Percentiles rank a stretch among this genome's conserved stretches.
Evolutionary conservation across 2,888 invertebrate genomes (phyloP).

Genomic region (Dascillus cervinus): DNA sequence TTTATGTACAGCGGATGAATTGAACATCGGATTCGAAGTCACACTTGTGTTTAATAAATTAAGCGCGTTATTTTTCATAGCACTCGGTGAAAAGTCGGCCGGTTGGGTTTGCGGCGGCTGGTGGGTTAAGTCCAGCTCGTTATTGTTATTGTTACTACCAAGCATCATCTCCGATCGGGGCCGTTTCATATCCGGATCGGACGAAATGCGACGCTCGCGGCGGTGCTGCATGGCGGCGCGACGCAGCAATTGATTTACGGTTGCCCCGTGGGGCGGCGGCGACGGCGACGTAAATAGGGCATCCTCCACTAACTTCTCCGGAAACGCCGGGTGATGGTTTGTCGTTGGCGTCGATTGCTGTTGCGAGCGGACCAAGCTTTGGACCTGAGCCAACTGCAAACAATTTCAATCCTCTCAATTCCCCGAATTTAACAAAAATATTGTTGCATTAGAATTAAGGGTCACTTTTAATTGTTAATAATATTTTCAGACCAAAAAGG

Average conservation of each 20-base stretch:
- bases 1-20: slow-evolving; percentile 40
- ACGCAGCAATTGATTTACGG: slow-evolving; percentile 60
- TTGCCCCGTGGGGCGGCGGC: slow-evolving; percentile 46
- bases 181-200: slow-evolving; percentile 58
- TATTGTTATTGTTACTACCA: slow-evolving; percentile 39
- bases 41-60: slow-evolving; percentile 35
- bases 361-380: slow-evolving; percentile 56
- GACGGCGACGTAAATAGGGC: slow-evolving; percentile 50
- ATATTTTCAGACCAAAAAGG: too few relatives aligned
- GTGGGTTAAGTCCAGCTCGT: slow-evolving; percentile 29
- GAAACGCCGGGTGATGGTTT: slow-evolving; percentile 38
- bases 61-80: slow-evolving; percentile 48
- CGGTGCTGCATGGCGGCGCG: slow-evolving; percentile 43
- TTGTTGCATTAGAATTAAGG: too few relatives aligned
- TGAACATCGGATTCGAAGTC: slow-evolving; percentile 44
- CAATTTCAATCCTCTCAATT: too few relatives aligned
- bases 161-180: slow-evolving; percentile 36
- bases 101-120: slow-evolving; percentile 47
- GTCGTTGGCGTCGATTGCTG: slow-evolving; percentile 38
- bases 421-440: too few relatives aligned
- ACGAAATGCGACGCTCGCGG: slow-evolving; percentile 54
- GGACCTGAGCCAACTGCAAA: slow-evolving; percentile 56
- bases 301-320: slow-evolving; percentile 47
- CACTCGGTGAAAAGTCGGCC: slow-evolving; percentile 52
- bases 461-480: too few relatives aligned